phyloP scores from a whole-genome alignment of 2,888 invertebrate genomes.

The Idaea dimidiata region DNA sequence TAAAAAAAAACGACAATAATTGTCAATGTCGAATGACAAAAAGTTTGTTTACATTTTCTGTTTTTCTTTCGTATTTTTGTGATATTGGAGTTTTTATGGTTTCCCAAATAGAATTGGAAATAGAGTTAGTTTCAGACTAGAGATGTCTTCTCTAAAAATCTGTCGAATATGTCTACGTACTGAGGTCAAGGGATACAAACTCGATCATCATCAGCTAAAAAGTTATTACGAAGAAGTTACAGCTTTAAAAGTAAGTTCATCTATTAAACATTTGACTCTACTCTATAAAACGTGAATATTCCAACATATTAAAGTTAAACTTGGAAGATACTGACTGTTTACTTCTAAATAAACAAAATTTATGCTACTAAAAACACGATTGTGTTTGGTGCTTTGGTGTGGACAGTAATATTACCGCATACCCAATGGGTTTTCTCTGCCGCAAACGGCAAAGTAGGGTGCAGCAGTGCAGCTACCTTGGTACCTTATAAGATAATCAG shows the following conservation, averaged over 20 bases:
- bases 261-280: conserved; percentile 15
- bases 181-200: conserved; percentile 46
- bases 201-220: conserved; percentile 44
- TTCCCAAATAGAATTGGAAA: background rate
- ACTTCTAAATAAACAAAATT: background rate
- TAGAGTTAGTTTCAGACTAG: background rate
- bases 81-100: background rate
- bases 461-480: too few relatives aligned
- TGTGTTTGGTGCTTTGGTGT: background rate
- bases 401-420: too few relatives aligned
- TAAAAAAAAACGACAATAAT: too few relatives aligned
- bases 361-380: background rate
- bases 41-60: background rate
- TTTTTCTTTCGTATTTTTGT: background rate
- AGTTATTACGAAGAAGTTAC: conserved; percentile 51
- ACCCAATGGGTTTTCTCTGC: too few relatives aligned
- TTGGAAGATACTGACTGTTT: background rate
- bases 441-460: too few relatives aligned
- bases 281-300: background rate
- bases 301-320: background rate
- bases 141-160: conserved; percentile 44
- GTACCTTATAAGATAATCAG: too few relatives aligned
- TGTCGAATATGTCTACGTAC: conserved; percentile 52
- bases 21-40: background rate
- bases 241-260: conserved; percentile 47